Evolutionary conservation across 2,888 invertebrate species (phyloP).

Genomic region (Cataglyphis albicans): DNA sequence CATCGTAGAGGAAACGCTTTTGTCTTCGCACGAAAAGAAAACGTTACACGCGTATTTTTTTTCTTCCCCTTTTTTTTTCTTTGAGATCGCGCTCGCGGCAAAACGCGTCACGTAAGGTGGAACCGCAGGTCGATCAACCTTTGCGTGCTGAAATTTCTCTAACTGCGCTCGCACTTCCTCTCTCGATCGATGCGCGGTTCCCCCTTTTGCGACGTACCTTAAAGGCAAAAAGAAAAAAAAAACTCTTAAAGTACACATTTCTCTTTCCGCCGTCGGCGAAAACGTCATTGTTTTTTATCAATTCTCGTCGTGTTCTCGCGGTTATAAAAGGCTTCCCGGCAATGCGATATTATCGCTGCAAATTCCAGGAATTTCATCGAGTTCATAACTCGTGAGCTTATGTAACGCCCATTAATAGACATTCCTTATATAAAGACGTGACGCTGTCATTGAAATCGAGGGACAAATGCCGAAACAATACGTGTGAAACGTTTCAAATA

Average conservation of each 20-base stretch:
- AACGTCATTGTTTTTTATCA: conserved; percentile 42
- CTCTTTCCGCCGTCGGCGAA: conserved; percentile 14
- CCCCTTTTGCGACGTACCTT: conserved; percentile 32
- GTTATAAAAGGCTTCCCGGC: not conserved
- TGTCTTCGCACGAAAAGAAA: conserved; percentile 64
- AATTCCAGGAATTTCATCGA: conserved; percentile 11
- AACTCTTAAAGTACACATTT: conserved; percentile 40
- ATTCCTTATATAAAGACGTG: conserved; percentile 26
- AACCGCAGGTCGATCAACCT: conserved; percentile 61
- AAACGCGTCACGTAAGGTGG: conserved; percentile 54
- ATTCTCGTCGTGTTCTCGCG: conserved; percentile 2
- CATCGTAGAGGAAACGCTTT: conserved; percentile 61
- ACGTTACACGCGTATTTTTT: conserved; percentile 59
- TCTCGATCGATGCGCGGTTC: conserved; percentile 53
- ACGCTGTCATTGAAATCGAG: not conserved
- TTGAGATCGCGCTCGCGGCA: conserved; percentile 58
- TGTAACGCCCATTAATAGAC: conserved; percentile 19
- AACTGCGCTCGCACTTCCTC: conserved; percentile 55
- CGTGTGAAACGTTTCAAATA: not conserved
- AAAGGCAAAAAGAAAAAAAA: conserved; percentile 33
- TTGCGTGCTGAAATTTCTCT: conserved; percentile 56
- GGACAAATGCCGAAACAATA: not conserved
- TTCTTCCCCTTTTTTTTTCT: conserved; percentile 27
- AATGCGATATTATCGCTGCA: not conserved
- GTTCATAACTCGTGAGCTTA: conserved; percentile 1